These are phyloP conservation scores for Corynorhinus townsendii DNA, from an alignment of 2,113 vertebrate species.

Conservation along the genomic window DNA sequence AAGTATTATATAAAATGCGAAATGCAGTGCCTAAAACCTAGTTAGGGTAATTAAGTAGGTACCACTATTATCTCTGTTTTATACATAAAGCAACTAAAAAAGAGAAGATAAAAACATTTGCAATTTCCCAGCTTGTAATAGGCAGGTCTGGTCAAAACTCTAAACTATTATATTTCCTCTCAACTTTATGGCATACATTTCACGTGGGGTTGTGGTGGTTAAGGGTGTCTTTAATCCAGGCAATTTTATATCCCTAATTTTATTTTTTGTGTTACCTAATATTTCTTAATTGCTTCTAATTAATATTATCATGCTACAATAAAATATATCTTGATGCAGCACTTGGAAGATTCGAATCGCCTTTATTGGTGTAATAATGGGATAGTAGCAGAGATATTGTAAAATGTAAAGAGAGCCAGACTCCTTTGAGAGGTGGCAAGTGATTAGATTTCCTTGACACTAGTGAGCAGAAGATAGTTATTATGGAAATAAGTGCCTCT, in stretches of 20 bases:
- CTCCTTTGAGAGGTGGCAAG: neutral
- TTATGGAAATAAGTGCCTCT: neutral
- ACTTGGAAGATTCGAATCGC: neutral
- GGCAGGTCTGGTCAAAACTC: neutral
- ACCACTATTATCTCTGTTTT: neutral
- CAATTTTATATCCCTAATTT: neutral
- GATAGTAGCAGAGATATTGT: neutral
- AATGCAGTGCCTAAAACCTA: neutral
- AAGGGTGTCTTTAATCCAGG: neutral
- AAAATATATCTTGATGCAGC: neutral
- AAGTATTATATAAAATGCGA: neutral
- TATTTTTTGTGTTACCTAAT: neutral
- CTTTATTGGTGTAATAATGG: neutral
- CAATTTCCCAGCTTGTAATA: neutral
- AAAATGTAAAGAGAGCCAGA: neutral
- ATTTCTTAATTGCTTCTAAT: neutral
- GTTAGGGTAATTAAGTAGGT: neutral
- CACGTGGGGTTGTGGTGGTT: too few species aligned
- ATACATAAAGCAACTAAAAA: neutral
- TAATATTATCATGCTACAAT: neutral
- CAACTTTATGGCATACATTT: neutral
- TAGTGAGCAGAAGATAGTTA: neutral
- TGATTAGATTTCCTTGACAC: constrained; percentile 12
- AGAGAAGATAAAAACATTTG: neutral
- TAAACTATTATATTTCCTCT: neutral